Percentiles rank a stretch among this genome's conserved stretches.
These are phyloP conservation scores for Kryptolebias ocellatus DNA, from an alignment of 2,797 vertebrate genomes.

Conservation along the genomic window DNA sequence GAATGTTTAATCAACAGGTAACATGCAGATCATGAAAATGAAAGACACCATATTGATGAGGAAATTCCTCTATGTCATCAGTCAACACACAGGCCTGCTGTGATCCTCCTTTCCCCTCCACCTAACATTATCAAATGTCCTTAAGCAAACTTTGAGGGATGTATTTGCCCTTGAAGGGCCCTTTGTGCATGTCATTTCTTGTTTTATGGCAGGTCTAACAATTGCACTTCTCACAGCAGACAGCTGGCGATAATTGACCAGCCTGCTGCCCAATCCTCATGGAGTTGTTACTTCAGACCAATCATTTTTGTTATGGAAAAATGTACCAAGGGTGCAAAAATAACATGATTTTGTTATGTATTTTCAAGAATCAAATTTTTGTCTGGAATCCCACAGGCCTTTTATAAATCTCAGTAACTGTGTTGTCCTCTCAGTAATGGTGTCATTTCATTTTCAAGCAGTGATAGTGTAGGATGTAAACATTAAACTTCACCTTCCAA, in stretches of 20 bases:
- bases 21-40: conserved; percentile 60
- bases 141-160: conserved; percentile 26
- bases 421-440: not conserved
- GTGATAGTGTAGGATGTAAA: not conserved
- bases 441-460: not conserved
- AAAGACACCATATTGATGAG: conserved; percentile 53
- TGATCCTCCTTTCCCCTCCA: conserved; percentile 20
- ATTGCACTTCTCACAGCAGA: conserved; percentile 4
- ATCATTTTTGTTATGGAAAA: conserved; percentile 11
- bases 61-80: conserved; percentile 46
- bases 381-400: not conserved
- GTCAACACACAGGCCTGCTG: conserved; percentile 36
- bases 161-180: conserved; percentile 10
- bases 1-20: conserved; percentile 76
- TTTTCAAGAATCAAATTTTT: conserved; percentile 3
- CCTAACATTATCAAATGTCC: conserved; percentile 37
- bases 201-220: conserved; percentile 19
- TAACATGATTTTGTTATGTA: conserved; percentile 1
- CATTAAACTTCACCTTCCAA: not conserved
- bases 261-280: conserved; percentile 1
- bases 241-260: conserved; percentile 36
- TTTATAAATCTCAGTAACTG: not conserved
- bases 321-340: not conserved
- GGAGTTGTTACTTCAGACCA: conserved; percentile 3
- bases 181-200: not conserved